Evolutionary conservation across 1,140 invertebrate genomes (phyloP).

Genomic region (Pogonognathellus flavescens): DNA sequence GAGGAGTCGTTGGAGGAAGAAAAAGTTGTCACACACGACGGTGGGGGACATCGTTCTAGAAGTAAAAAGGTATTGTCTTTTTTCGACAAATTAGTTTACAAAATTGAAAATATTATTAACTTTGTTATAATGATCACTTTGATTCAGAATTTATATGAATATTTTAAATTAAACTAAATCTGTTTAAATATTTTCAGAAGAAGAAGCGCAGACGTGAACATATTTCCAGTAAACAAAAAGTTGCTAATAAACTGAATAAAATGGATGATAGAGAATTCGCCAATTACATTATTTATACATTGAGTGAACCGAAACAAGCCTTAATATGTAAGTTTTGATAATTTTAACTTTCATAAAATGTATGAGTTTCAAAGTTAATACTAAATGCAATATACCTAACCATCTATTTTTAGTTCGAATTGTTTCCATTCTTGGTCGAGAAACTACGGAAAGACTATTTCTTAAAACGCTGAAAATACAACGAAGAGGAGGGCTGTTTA

Average conservation of each 20-base stretch:
- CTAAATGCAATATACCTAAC: not conserved
- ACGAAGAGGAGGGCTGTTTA: constrained; percentile 59
- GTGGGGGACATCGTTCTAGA: constrained; percentile 12
- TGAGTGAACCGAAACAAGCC: constrained; percentile 29
- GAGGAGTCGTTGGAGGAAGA: not conserved
- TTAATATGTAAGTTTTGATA: not conserved
- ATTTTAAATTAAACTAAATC: not conserved
- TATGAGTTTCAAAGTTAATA: not conserved
- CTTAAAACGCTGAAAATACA: constrained; percentile 64
- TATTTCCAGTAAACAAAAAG: constrained; percentile 21
- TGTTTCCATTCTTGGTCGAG: constrained; percentile 54
- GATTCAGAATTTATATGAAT: too few relatives aligned
- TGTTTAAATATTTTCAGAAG: not conserved
- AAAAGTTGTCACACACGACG: not conserved
- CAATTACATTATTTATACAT: constrained; percentile 15
- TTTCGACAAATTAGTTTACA: too few relatives aligned
- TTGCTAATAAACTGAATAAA: constrained; percentile 49
- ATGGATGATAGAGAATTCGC: constrained; percentile 53
- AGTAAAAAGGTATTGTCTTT: not conserved
- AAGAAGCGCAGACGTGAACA: not conserved
- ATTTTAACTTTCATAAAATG: not conserved
- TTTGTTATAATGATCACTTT: too few relatives aligned
- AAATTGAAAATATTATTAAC: too few relatives aligned
- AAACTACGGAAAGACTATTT: constrained; percentile 51
- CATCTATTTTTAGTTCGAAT: constrained; percentile 24